Conservation (phyloP, 2,113 vertebrate genomes). For the Mustelus asterias region DNA sequence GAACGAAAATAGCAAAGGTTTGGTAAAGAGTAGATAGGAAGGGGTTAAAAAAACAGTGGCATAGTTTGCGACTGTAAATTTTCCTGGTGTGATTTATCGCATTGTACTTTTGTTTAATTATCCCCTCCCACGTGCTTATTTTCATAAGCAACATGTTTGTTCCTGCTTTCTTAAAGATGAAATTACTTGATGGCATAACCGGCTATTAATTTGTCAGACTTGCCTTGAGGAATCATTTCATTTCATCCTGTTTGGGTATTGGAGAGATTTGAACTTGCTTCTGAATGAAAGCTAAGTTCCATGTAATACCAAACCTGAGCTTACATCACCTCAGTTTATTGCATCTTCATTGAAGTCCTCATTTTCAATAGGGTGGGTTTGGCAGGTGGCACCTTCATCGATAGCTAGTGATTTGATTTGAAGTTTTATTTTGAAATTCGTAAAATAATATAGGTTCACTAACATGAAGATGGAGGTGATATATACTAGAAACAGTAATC, state of each 20-base stretch:
- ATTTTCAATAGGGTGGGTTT: not conserved
- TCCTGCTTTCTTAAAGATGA: conserved; percentile 6
- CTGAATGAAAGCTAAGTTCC: not conserved
- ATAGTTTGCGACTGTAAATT: not conserved
- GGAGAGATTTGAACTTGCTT: not conserved
- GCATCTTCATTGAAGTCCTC: not conserved
- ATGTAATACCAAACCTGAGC: not conserved
- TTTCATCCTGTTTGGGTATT: not conserved
- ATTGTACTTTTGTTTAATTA: not conserved
- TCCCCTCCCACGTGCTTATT: not conserved
- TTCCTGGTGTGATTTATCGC: not conserved
- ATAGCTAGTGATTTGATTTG: not conserved
- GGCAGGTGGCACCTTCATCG: not conserved
- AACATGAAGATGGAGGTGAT: not conserved
- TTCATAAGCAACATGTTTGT: not conserved
- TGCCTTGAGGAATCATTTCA: not conserved
- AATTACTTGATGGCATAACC: not conserved
- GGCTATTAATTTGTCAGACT: not conserved
- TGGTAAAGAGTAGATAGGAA: not conserved
- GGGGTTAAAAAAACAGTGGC: not conserved
- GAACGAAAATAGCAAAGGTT: not conserved
- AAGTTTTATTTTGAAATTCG: not conserved
- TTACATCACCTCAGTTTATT: too few relatives aligned
- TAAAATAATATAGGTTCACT: not conserved
- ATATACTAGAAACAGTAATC: not conserved